A percentile compares a stretch with the other conserved stretches of the same genome.
phyloP scores from a whole-genome alignment of 1,140 invertebrate genomes.

The Drosophila busckii region DNA sequence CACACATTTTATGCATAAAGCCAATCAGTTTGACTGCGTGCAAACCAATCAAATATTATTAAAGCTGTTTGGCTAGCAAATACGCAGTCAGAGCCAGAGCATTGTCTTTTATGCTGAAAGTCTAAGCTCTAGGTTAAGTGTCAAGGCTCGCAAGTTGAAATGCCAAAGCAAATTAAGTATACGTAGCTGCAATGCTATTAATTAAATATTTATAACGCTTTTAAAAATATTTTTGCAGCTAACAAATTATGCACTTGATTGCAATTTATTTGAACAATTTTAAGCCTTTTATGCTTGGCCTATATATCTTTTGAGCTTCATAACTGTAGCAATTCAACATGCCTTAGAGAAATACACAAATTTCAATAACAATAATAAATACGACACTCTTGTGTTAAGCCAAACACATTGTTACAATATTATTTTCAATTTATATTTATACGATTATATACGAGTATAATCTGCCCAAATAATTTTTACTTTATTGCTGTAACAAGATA shows the following conservation, averaged over 20 bases:
- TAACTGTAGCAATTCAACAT: no score
- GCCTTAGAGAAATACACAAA: no score
- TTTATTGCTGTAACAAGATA: conserved; percentile 51
- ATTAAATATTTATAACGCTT: not conserved
- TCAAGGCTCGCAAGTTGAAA: no score
- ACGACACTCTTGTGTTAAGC: not conserved
- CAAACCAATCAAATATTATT: conserved; percentile 29
- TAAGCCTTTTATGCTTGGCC: no score
- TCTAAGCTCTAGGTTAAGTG: not conserved
- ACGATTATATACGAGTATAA: conserved; percentile 22
- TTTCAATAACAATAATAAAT: no score
- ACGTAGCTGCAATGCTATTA: not conserved
- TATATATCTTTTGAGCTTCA: no score
- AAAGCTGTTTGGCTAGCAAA: conserved; percentile 24
- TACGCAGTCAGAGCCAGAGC: no score
- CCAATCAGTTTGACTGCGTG: conserved; percentile 18
- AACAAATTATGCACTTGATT: not conserved
- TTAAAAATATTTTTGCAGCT: no score
- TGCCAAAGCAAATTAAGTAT: no score
- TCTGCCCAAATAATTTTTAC: conserved; percentile 58
- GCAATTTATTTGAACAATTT: no score
- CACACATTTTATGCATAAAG: conserved; percentile 6
- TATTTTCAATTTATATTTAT: conserved; percentile 49
- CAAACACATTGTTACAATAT: conserved; percentile 17
- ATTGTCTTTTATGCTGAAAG: conserved; percentile 11